Conservation (phyloP, 2,113 vertebrate genomes). For the Ictalurus furcatus region DNA sequence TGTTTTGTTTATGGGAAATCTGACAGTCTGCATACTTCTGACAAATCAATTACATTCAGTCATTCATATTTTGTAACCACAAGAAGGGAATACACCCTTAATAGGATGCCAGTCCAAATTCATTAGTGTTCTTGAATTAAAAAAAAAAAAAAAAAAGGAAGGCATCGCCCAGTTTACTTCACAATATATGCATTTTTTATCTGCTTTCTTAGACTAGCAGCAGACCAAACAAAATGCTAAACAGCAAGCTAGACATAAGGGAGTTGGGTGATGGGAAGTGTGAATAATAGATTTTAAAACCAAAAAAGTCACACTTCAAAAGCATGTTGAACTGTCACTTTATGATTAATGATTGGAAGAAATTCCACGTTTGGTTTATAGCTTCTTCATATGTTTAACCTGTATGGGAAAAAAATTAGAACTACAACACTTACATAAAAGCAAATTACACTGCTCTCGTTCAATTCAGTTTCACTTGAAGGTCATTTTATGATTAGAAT, state of each 20-base stretch:
- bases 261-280: background rate
- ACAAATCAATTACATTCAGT: background rate
- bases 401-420: background rate
- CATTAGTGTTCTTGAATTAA: constrained; percentile 6
- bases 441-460: background rate
- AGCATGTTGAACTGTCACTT: background rate
- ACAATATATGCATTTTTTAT: constrained; percentile 13
- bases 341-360: constrained; percentile 11
- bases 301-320: background rate
- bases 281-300: constrained; percentile 2
- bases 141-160: background rate
- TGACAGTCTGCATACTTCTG: background rate
- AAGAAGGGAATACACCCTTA: background rate
- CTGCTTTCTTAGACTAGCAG: constrained; percentile 25
- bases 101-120: background rate
- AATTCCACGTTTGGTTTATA: background rate
- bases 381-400: background rate
- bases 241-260: constrained; percentile 16
- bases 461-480: background rate
- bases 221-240: constrained; percentile 19
- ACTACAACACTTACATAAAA: background rate
- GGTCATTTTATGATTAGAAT: background rate
- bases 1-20: background rate
- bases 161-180: constrained; percentile 16
- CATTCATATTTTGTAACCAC: background rate